A percentile compares a stretch with the other conserved stretches of the same genome.
Evolutionary conservation across 1,140 invertebrate species (phyloP).

Genomic region (Bicyclus anynana): DNA sequence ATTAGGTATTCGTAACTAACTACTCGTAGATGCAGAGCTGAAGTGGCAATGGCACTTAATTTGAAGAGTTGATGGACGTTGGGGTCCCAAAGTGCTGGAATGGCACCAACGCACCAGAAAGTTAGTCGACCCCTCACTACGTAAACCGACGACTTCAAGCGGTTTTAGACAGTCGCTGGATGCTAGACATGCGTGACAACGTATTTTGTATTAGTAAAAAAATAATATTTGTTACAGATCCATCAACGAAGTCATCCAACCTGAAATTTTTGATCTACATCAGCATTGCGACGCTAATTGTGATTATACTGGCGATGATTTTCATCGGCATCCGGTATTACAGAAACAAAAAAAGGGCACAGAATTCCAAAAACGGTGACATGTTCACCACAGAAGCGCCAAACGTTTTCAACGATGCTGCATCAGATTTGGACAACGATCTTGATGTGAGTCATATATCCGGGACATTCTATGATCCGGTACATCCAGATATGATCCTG

Average conservation of each 20-base stretch:
- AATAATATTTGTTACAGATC: slow-evolving; percentile 32
- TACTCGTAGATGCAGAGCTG: no score
- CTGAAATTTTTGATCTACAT: slow-evolving; percentile 53
- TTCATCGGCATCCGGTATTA: slow-evolving; percentile 52
- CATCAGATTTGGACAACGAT: slow-evolving; percentile 74
- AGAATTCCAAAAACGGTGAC: slow-evolving; percentile 65
- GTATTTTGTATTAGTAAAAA: background rate
- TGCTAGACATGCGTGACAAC: no score
- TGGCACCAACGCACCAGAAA: no score
- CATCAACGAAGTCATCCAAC: slow-evolving; percentile 28
- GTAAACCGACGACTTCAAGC: no score
- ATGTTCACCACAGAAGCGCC: slow-evolving; percentile 73
- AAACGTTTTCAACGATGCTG: slow-evolving; percentile 68
- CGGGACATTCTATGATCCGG: slow-evolving; percentile 70
- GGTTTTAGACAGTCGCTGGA: no score
- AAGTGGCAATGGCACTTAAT: no score
- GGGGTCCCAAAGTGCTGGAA: no score
- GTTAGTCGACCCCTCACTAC: no score
- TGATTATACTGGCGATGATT: slow-evolving; percentile 42
- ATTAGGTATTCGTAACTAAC: no score
- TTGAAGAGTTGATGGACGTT: no score
- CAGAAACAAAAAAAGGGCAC: slow-evolving; percentile 36
- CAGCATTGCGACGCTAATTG: slow-evolving; percentile 41
- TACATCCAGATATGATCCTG: slow-evolving; percentile 71
- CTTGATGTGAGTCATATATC: slow-evolving; percentile 68